These are phyloP conservation scores for Microtus montanus DNA, from an alignment of 2,113 vertebrate genomes.

Conservation along the genomic window DNA sequence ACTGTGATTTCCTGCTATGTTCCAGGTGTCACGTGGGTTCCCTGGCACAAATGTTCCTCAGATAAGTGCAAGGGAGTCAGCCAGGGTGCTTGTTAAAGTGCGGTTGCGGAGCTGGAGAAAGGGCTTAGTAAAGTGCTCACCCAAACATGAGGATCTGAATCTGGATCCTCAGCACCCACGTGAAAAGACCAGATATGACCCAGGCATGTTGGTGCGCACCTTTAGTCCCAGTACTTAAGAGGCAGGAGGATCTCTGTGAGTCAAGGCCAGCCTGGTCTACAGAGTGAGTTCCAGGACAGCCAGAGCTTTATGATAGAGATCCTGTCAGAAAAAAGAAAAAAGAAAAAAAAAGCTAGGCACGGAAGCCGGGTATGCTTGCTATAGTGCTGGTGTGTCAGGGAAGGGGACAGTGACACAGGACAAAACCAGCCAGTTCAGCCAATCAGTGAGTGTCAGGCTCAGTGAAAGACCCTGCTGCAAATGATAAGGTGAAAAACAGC, in stretches of 20 bases:
- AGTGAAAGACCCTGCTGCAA: too few species aligned
- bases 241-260: background rate
- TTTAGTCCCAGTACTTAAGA: background rate
- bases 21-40: rapidly evolving
- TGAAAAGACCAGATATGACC: background rate
- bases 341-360: too few species aligned
- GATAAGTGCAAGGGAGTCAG: rapidly evolving
- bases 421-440: background rate
- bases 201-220: background rate
- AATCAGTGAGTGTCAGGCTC: background rate
- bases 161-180: background rate
- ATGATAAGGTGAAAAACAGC: background rate
- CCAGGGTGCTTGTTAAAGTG: background rate
- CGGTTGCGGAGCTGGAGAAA: background rate
- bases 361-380: background rate
- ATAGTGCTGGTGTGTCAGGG: background rate
- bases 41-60: background rate
- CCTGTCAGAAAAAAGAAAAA: too few species aligned
- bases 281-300: too few species aligned
- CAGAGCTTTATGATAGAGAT: too few species aligned
- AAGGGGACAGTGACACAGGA: background rate
- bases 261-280: background rate
- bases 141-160: background rate
- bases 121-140: background rate
- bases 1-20: background rate